Percentiles rank a stretch among this genome's conserved stretches.
These are phyloP conservation scores for Salticus scenicus DNA, from an alignment of 2,888 invertebrate genomes.

Conservation along the genomic window DNA sequence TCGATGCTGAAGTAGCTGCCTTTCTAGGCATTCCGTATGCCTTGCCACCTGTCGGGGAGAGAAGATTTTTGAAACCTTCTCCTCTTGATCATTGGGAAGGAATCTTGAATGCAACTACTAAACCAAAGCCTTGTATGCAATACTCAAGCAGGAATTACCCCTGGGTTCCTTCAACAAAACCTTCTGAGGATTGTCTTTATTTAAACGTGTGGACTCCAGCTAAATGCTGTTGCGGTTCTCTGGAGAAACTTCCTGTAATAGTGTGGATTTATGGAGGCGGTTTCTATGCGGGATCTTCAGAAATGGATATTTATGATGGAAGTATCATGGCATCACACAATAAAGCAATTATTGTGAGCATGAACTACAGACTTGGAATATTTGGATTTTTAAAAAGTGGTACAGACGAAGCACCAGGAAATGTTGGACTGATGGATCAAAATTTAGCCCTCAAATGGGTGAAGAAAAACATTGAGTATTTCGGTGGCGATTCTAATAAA, in stretches of 20 bases:
- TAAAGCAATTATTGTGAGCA: slow-evolving; percentile 78
- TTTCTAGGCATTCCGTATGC: slow-evolving; percentile 69
- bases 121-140: slow-evolving; percentile 60
- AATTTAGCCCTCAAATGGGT: slow-evolving; percentile 74
- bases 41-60: slow-evolving; percentile 42
- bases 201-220: slow-evolving; percentile 87
- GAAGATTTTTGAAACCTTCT: slow-evolving; percentile 43
- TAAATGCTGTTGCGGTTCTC: background rate
- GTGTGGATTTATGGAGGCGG: slow-evolving; percentile 78
- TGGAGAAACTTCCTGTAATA: slow-evolving; percentile 81
- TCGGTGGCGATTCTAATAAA: slow-evolving; percentile 73
- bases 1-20: slow-evolving; percentile 47
- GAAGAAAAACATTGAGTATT: slow-evolving; percentile 71
- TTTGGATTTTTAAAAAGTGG: slow-evolving; percentile 76
- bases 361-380: slow-evolving; percentile 79
- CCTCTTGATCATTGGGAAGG: slow-evolving; percentile 58
- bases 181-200: slow-evolving; percentile 86
- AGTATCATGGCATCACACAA: slow-evolving; percentile 78
- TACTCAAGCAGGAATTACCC: slow-evolving; percentile 14
- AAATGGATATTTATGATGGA: slow-evolving; percentile 77
- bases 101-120: slow-evolving; percentile 22
- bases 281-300: slow-evolving; percentile 72
- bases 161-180: slow-evolving; percentile 26
- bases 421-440: slow-evolving; percentile 74
- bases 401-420: slow-evolving; percentile 73